These are phyloP conservation scores for Panulirus ornatus DNA, from an alignment of 1,140 invertebrate species.

Conservation along the genomic window DNA sequence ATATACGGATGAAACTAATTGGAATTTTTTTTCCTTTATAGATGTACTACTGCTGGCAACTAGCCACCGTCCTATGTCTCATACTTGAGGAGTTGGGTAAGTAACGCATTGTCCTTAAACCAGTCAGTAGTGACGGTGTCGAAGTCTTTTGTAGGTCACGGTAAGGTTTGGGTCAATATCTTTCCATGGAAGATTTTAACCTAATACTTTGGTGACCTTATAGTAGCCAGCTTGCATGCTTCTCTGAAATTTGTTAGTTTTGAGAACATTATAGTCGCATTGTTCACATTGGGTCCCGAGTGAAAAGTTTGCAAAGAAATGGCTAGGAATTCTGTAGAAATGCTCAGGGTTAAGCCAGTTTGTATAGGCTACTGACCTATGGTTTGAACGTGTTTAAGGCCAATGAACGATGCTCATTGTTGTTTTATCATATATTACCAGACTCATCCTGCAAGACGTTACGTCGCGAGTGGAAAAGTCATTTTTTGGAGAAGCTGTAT, in stretches of 20 bases:
- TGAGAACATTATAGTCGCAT: not conserved
- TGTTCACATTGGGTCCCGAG: no score
- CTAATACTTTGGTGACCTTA: not conserved
- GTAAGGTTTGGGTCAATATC: not conserved
- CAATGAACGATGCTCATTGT: no score
- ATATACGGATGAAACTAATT: not conserved
- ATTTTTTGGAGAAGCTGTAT: no score
- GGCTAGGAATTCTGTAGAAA: no score
- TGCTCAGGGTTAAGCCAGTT: no score
- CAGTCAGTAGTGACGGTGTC: no score
- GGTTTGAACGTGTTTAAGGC: no score
- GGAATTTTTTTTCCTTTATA: not conserved
- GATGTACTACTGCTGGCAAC: constrained; percentile 1
- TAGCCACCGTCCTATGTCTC: not conserved
- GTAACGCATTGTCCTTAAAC: not conserved
- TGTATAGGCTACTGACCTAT: no score
- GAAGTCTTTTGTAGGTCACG: not conserved
- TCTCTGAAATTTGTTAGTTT: not conserved
- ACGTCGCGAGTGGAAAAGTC: no score
- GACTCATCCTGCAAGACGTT: no score
- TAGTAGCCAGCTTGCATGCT: not conserved
- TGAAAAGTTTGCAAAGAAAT: no score
- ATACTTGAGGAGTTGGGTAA: not conserved
- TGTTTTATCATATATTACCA: no score
- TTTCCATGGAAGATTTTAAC: not conserved